These are phyloP conservation scores for Pristiophorus japonicus DNA, from an alignment of 2,113 vertebrate species.

Conservation along the genomic window DNA sequence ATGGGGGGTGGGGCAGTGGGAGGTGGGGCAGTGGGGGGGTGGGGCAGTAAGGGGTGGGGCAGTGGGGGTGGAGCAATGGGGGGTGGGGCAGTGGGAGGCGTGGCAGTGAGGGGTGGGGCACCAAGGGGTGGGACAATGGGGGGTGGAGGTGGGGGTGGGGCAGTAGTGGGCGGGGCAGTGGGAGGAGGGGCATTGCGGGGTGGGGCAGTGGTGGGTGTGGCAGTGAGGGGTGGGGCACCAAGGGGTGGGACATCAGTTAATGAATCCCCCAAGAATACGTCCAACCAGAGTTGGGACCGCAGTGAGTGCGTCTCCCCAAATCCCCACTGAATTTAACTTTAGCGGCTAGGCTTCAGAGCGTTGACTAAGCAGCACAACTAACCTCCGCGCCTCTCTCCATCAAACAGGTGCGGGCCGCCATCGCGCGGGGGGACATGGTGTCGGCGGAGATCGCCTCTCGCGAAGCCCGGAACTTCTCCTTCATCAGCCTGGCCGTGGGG, in stretches of 20 bases:
- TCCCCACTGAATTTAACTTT: not conserved
- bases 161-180: too few species aligned
- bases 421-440: constrained; percentile 83
- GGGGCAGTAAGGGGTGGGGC: too few species aligned
- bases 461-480: constrained; percentile 88
- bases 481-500: constrained; percentile 87
- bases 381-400: not conserved
- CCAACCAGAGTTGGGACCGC: not conserved
- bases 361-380: not conserved
- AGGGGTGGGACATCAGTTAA: not conserved
- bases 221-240: not conserved
- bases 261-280: not conserved
- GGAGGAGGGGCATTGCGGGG: too few species aligned
- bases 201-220: too few species aligned
- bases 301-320: not conserved
- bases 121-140: too few species aligned
- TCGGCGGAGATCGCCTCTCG: constrained; percentile 85
- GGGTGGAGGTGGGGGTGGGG: too few species aligned
- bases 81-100: too few species aligned
- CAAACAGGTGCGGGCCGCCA: constrained; percentile 75
- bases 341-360: not conserved
- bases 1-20: too few species aligned
- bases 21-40: too few species aligned
- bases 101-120: too few species aligned
- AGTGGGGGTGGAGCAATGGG: too few species aligned